These are phyloP conservation scores for Heliconius cydno DNA, from an alignment of 2,888 invertebrate genomes.

Conservation along the genomic window DNA sequence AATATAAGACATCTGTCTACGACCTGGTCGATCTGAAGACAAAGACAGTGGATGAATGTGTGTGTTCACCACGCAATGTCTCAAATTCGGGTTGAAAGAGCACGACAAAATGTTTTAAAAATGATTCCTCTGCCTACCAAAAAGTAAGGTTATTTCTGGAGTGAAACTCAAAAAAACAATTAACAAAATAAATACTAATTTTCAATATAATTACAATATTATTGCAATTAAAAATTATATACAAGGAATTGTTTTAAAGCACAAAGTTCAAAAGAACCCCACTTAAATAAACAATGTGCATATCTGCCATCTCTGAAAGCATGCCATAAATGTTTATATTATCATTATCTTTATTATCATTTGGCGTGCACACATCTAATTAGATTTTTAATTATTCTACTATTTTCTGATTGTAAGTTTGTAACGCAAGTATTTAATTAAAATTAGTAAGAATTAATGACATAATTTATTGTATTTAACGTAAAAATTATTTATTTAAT, in stretches of 20 bases:
- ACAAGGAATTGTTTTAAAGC: no score
- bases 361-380: not conserved
- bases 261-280: not conserved
- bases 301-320: slow-evolving; percentile 4
- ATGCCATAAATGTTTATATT: not conserved
- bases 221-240: no score
- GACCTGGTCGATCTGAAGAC: no score
- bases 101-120: no score
- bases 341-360: slow-evolving; percentile 1
- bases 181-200: not conserved
- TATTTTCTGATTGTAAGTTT: not conserved
- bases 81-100: no score
- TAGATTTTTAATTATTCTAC: not conserved
- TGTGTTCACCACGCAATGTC: no score
- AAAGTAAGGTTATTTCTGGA: no score
- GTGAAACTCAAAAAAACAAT: no score
- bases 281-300: not conserved
- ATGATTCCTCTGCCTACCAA: no score
- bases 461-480: not conserved
- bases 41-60: no score
- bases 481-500: no score
- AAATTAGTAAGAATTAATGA: not conserved
- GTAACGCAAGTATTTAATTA: not conserved
- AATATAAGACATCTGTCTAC: not conserved
- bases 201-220: no score